Evolutionary conservation across 1,140 invertebrate species (phyloP).

Genomic region (Stegodyphus mimosarum): DNA sequence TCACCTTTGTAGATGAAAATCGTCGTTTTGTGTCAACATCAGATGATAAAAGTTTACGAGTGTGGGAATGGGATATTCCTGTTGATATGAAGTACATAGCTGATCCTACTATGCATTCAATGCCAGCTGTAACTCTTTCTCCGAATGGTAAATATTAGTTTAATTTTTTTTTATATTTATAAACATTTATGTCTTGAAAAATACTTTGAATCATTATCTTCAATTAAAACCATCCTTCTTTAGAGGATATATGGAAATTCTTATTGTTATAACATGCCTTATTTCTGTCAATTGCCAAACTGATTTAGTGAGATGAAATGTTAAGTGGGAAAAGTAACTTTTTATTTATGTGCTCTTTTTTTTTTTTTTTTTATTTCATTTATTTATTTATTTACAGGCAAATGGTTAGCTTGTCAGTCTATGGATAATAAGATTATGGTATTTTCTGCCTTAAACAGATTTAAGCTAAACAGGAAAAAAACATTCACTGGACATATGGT

Average conservation of each 20-base stretch:
- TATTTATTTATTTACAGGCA: too few species aligned
- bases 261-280: neutral
- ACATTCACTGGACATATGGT: conserved; percentile 98
- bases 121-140: conserved; percentile 93
- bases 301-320: too few species aligned
- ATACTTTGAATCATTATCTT: neutral
- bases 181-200: neutral
- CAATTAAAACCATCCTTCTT: neutral
- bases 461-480: conserved; percentile 98
- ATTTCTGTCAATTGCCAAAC: neutral
- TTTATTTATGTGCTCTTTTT: too few species aligned
- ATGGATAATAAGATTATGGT: conserved; percentile 99
- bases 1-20: conserved; percentile 99
- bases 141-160: conserved; percentile 79
- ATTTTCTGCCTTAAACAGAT: conserved; percentile 95
- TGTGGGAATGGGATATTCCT: conserved; percentile 99
- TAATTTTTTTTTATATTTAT: neutral
- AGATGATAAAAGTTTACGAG: conserved; percentile 97
- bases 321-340: too few species aligned
- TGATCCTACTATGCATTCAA: conserved; percentile 99
- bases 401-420: conserved; percentile 98
- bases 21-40: conserved; percentile 97
- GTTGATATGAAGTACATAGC: conserved; percentile 99
- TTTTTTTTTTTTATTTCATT: too few species aligned
- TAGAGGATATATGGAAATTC: too few species aligned